Evolutionary conservation across 2,113 vertebrate species (phyloP).

Genomic region (Xenopus borealis): DNA sequence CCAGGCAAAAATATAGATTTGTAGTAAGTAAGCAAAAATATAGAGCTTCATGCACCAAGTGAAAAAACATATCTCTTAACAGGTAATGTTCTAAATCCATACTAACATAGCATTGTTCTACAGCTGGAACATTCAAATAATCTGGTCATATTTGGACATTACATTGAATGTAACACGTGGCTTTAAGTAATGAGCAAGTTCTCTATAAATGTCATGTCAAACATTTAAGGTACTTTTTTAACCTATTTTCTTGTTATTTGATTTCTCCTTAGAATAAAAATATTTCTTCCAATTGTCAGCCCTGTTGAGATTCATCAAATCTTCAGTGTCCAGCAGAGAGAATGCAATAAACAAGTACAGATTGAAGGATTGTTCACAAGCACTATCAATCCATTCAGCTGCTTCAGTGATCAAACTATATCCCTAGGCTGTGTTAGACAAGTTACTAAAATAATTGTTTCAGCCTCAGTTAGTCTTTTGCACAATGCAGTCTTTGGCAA

Average conservation of each 20-base stretch:
- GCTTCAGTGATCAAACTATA: slow-evolving; percentile 50
- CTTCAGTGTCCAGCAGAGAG: slow-evolving; percentile 45
- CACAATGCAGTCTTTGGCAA: slow-evolving; percentile 17
- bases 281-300: slow-evolving; percentile 28
- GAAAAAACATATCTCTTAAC: too few species aligned
- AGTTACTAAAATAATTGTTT: slow-evolving; percentile 56
- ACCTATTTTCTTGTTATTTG: not conserved
- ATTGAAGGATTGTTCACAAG: slow-evolving; percentile 48
- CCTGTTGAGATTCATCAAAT: slow-evolving; percentile 38
- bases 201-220: not conserved
- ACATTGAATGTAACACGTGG: not conserved
- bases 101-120: too few species aligned
- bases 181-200: not conserved
- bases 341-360: slow-evolving; percentile 52
- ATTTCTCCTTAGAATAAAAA: not conserved
- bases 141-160: not conserved
- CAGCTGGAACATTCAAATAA: too few species aligned
- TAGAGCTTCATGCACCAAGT: too few species aligned
- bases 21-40: too few species aligned
- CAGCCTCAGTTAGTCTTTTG: slow-evolving; percentile 46
- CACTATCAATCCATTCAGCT: slow-evolving; percentile 52
- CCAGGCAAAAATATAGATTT: too few species aligned
- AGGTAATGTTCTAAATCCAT: too few species aligned
- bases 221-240: not conserved
- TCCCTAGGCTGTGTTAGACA: slow-evolving; percentile 50